phyloP scores from a whole-genome alignment of 2,113 vertebrate species.

The Beaufortia kweichowensis region DNA sequence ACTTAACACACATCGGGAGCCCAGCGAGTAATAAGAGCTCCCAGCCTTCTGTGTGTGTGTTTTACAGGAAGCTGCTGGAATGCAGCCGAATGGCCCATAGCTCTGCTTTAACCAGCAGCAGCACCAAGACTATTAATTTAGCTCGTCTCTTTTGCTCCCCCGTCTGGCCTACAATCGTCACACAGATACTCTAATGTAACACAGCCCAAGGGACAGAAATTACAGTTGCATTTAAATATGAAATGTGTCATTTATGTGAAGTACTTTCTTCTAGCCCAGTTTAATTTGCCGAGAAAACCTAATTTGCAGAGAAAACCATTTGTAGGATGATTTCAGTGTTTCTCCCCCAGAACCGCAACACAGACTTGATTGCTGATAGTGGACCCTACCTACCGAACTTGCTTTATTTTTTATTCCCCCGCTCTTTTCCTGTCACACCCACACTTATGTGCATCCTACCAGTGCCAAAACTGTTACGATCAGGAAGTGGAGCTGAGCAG shows the following conservation, averaged over 20 bases:
- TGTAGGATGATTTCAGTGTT: background rate
- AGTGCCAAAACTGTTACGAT: background rate
- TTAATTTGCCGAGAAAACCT: too few species aligned
- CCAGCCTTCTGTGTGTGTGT: conserved; percentile 28
- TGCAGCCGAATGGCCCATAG: conserved; percentile 34
- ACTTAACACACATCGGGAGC: conserved; percentile 24
- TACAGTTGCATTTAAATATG: background rate
- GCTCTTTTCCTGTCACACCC: conserved; percentile 18
- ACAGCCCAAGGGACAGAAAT: conserved; percentile 1
- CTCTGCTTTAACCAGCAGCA: conserved; percentile 28
- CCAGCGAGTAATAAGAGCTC: conserved; percentile 40
- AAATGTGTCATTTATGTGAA: too few species aligned
- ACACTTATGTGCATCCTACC: background rate
- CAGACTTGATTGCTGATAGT: background rate
- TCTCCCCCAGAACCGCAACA: background rate
- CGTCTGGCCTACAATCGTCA: conserved; percentile 48
- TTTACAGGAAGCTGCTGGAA: conserved; percentile 35
- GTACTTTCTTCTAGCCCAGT: too few species aligned
- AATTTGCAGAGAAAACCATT: too few species aligned
- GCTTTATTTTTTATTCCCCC: background rate
- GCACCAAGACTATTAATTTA: conserved; percentile 32
- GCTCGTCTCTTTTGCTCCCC: conserved; percentile 5
- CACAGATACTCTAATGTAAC: conserved; percentile 46
- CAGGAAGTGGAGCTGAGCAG: conserved; percentile 5
- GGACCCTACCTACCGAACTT: conserved; percentile 2